A percentile compares a stretch with the other conserved stretches of the same genome.
Conservation (phyloP, 2,888 invertebrate genomes). For the Sthenelais limicola region DNA sequence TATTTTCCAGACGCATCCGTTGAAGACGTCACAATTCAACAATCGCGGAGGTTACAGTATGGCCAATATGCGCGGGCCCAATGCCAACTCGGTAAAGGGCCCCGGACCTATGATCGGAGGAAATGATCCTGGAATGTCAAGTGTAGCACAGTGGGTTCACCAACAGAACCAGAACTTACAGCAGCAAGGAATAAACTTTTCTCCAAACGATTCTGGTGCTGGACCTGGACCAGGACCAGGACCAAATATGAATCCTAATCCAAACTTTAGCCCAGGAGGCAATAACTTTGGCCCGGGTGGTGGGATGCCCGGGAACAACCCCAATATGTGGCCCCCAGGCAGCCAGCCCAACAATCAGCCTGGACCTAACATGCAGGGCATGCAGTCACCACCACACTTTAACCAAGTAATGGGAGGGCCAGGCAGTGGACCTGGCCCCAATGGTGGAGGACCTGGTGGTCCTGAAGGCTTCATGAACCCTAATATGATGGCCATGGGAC, state of each 20-base stretch:
- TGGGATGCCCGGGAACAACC: neutral
- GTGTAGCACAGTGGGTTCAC: constrained; percentile 69
- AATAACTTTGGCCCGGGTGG: constrained; percentile 1
- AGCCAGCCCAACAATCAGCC: neutral
- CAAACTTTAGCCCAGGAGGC: constrained; percentile 15
- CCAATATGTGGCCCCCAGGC: constrained; percentile 6
- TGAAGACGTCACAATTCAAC: constrained; percentile 89
- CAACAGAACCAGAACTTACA: constrained; percentile 67
- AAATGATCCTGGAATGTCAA: constrained; percentile 55
- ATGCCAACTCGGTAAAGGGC: constrained; percentile 27
- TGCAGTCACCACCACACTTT: constrained; percentile 32
- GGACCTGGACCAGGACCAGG: neutral
- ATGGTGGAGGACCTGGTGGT: constrained; percentile 3
- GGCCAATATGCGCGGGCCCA: constrained; percentile 49
- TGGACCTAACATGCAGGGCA: constrained; percentile 32
- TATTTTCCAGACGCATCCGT: constrained; percentile 90
- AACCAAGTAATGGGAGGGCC: neutral
- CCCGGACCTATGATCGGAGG: constrained; percentile 49
- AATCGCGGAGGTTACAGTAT: constrained; percentile 70
- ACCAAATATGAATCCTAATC: constrained; percentile 31
- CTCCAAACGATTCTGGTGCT: constrained; percentile 22
- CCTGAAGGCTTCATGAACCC: constrained; percentile 22
- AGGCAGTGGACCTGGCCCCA: constrained; percentile 14
- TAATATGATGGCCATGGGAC: constrained; percentile 27
- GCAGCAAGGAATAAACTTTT: constrained; percentile 51